These are phyloP conservation scores for Oncorhynchus kisutch DNA, from an alignment of 2,113 vertebrate species.

Conservation along the genomic window DNA sequence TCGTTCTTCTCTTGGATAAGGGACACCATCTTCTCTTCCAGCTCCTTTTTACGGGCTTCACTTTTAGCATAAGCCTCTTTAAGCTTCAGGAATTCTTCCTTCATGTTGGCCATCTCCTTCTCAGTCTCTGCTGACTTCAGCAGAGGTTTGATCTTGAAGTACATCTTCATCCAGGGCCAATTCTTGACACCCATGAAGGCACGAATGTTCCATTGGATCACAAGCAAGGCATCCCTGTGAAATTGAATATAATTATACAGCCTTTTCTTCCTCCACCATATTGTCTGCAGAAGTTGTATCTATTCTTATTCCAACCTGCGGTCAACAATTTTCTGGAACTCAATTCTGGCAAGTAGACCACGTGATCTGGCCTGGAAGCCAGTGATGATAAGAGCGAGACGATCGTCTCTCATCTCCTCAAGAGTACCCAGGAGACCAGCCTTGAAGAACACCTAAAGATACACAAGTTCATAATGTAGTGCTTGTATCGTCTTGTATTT, in stretches of 20 bases:
- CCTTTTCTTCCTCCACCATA: neutral
- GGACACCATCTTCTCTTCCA: constrained; percentile 86
- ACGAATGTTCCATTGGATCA: constrained; percentile 83
- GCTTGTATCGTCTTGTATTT: neutral
- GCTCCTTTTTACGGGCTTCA: constrained; percentile 78
- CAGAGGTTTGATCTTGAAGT: constrained; percentile 84
- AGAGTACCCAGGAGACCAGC: constrained; percentile 61
- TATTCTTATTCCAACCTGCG: constrained; percentile 39
- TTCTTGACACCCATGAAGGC: constrained; percentile 88
- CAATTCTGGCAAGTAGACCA: constrained; percentile 81
- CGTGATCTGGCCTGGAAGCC: constrained; percentile 77
- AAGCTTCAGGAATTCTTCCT: constrained; percentile 81
- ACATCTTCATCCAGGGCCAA: constrained; percentile 87
- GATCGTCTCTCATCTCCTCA: constrained; percentile 80
- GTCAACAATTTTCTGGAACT: constrained; percentile 85
- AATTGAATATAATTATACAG: neutral
- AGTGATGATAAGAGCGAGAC: constrained; percentile 84
- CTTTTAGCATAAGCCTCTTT: constrained; percentile 84
- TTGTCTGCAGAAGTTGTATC: neutral
- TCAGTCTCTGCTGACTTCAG: constrained; percentile 78
- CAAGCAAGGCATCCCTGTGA: constrained; percentile 74
- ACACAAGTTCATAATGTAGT: neutral
- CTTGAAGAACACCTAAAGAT: constrained; percentile 56
- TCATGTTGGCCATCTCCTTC: constrained; percentile 85
- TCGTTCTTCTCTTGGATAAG: constrained; percentile 89